These are phyloP conservation scores for Philopedon plagiatum DNA, from an alignment of 2,888 invertebrate species.

Conservation along the genomic window DNA sequence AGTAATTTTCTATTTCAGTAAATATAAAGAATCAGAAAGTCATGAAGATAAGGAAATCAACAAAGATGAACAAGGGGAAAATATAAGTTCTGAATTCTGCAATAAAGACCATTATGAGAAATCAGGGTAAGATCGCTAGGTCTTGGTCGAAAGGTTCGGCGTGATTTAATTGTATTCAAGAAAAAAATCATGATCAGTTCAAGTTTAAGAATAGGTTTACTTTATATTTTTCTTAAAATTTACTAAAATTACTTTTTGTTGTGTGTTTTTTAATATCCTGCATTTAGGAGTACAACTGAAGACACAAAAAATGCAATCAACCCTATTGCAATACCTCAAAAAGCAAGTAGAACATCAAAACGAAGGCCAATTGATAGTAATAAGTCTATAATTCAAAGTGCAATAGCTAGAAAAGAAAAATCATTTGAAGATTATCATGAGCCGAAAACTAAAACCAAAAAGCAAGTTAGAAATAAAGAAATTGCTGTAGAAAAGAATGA, in stretches of 20 bases:
- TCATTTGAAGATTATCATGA: constrained; percentile 73
- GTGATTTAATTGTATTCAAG: too few species aligned
- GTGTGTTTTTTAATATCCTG: too few species aligned
- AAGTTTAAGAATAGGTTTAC: too few species aligned
- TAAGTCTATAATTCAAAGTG: constrained; percentile 78
- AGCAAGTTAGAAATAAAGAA: constrained; percentile 43
- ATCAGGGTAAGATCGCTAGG: neutral
- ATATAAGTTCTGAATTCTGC: neutral
- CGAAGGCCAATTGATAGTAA: constrained; percentile 75
- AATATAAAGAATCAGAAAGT: neutral
- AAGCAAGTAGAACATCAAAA: constrained; percentile 69
- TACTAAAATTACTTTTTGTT: too few species aligned
- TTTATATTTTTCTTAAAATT: too few species aligned
- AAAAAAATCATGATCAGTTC: too few species aligned
- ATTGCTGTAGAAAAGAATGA: constrained; percentile 48
- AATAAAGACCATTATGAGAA: neutral
- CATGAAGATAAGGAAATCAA: neutral
- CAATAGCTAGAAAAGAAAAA: constrained; percentile 82
- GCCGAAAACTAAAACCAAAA: constrained; percentile 63
- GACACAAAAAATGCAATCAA: neutral
- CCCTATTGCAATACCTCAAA: neutral
- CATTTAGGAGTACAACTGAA: neutral
- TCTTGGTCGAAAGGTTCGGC: too few species aligned
- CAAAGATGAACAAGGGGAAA: neutral
- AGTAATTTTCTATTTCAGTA: neutral